A percentile compares a stretch with the other conserved stretches of the same genome.
phyloP scores from a whole-genome alignment of 2,797 vertebrate genomes.

The Psittacula echo region DNA sequence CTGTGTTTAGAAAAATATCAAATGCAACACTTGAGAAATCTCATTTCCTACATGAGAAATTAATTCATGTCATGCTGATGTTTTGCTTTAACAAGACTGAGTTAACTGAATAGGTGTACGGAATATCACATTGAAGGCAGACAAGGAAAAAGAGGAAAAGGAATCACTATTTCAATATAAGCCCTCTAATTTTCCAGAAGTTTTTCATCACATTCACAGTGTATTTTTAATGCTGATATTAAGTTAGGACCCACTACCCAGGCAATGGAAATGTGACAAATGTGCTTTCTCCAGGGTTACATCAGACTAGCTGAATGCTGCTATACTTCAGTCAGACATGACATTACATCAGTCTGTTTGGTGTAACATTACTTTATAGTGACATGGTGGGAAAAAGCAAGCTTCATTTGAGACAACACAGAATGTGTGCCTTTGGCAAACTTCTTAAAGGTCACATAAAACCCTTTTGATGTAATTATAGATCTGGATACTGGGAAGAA shows the following conservation, averaged over 20 bases:
- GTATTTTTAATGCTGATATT: conserved; percentile 23
- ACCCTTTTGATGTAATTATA: not conserved
- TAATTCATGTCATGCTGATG: not conserved
- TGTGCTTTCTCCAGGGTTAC: not conserved
- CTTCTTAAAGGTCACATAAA: not conserved
- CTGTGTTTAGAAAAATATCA: not conserved
- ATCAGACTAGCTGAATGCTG: not conserved
- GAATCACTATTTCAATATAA: not conserved
- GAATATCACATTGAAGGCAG: conserved; percentile 39
- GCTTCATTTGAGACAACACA: not conserved
- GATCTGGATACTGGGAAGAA: not conserved
- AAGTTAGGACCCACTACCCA: not conserved
- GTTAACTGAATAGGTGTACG: not conserved
- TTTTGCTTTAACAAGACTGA: not conserved
- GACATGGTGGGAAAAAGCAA: not conserved
- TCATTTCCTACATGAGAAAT: conserved; percentile 6
- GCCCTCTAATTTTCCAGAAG: not conserved
- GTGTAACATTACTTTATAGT: not conserved
- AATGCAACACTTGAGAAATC: not conserved
- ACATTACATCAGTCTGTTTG: not conserved
- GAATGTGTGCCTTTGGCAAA: not conserved
- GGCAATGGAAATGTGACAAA: conserved; percentile 17
- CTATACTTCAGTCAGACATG: not conserved
- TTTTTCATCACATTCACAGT: not conserved
- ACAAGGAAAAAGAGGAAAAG: not conserved